These are phyloP conservation scores for Harpalus rufipes DNA, from an alignment of 2,888 invertebrate species.

Conservation along the genomic window DNA sequence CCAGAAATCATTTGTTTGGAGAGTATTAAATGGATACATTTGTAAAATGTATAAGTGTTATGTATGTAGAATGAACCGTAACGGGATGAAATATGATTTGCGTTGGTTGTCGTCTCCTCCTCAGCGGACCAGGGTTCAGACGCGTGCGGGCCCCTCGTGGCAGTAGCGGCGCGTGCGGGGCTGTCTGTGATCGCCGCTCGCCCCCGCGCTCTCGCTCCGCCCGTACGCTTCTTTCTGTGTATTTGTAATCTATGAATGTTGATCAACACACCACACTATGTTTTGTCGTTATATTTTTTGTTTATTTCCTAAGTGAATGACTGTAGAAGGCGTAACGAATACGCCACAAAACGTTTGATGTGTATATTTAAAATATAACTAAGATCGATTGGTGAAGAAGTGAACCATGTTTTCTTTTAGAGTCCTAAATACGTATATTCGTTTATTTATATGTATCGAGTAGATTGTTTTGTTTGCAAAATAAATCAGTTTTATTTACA, in stretches of 20 bases:
- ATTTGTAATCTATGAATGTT: conserved; percentile 65
- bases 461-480: conserved; percentile 67
- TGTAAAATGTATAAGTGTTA: conserved; percentile 70
- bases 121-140: conserved; percentile 75
- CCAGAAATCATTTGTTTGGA: not conserved
- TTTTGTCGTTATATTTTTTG: conserved; percentile 54
- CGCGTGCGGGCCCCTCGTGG: conserved; percentile 11
- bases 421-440: conserved; percentile 64
- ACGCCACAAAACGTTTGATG: conserved; percentile 50
- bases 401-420: conserved; percentile 64
- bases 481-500: conserved; percentile 67
- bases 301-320: conserved; percentile 72
- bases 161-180: conserved; percentile 49
- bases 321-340: conserved; percentile 73
- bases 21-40: not conserved
- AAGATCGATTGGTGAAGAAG: conserved; percentile 62
- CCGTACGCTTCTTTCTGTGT: conserved; percentile 56
- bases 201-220: not conserved
- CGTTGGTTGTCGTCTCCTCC: conserved; percentile 1
- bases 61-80: conserved; percentile 49
- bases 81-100: not conserved
- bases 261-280: conserved; percentile 49
- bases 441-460: conserved; percentile 67
- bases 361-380: conserved; percentile 56
- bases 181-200: conserved; percentile 48